A percentile compares a stretch with the other conserved stretches of the same genome.
Conservation (phyloP, 2,797 vertebrate species). For the Caiman crocodilus region DNA sequence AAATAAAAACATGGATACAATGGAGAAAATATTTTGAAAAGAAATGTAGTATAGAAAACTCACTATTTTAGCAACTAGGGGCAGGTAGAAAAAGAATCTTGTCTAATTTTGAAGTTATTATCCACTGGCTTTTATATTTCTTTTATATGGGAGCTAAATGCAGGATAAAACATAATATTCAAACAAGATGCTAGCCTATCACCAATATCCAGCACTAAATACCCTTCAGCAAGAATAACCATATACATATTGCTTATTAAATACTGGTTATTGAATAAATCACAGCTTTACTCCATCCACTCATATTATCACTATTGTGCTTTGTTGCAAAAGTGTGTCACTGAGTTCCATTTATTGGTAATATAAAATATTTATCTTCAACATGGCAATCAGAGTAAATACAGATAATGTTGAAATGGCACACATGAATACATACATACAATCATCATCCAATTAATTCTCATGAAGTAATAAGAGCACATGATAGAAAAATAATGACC, state of each 20-base stretch:
- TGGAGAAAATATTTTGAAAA: background rate
- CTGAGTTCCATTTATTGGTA: background rate
- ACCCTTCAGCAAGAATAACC: background rate
- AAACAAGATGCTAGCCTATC: background rate
- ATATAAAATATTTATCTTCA: conserved; percentile 8
- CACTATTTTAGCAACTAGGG: background rate
- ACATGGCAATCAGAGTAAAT: conserved; percentile 35
- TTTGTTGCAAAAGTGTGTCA: background rate
- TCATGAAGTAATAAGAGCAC: background rate
- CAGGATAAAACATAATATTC: background rate
- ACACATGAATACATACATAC: background rate
- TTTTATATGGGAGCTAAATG: background rate
- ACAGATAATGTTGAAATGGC: background rate
- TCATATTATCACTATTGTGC: background rate
- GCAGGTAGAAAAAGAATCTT: background rate
- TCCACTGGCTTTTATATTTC: background rate
- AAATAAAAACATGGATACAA: background rate
- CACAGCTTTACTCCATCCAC: background rate
- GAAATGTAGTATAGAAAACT: background rate
- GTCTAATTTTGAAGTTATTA: background rate
- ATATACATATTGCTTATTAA: conserved; percentile 35
- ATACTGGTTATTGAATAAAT: conserved; percentile 49
- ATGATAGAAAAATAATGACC: conserved; percentile 11
- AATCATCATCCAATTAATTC: conserved; percentile 24
- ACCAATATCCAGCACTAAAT: conserved; percentile 34